Evolutionary conservation across 1,140 invertebrate genomes (phyloP), one percentile per base, ranked within the genome.

Genomic region (Mercenaria mercenaria): DNA sequence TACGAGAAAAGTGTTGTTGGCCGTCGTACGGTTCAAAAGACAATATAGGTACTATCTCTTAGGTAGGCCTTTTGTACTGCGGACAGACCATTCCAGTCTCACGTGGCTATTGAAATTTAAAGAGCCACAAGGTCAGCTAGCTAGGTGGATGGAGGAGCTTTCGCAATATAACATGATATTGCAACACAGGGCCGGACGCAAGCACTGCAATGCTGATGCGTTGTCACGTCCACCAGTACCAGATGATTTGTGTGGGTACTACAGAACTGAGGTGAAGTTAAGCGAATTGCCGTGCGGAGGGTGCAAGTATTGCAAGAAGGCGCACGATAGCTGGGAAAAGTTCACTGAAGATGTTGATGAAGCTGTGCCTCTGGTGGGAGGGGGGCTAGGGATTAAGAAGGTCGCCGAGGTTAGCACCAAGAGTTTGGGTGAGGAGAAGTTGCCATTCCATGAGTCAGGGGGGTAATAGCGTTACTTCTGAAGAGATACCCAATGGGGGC

Each of bases 191-290:
- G 37, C 90, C 10, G 90, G 91, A 86, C 52, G 34, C 18, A 91
- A 85, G 43, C 92, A 95, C 83, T 47, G 34, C 8, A 92, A 95
- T 90, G 92, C 92, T 3, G 92, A 95, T 80, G 84, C 88, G 15
- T 26, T 95, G 20, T 91, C 90, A 18, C 34, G 92, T 41, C 41
- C 69, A n/a, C 67, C 64, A 0, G 37, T 67, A 20, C 26, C 37
- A 37, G 29, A 39, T 29, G 39, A 50, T 43, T 50, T 59, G 52
- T 43, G 41, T 50, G 26, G 20, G 20, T 64, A 37, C n/a, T 84
- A 13, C 26, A 52, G 20, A n/a, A 23, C 18, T 41, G 56, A 41
- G 39, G 39, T 34, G n/a, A 47, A 29, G n/a, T 41, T 26, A 10
- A n/a, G 26, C 20, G 47, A 72, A 8, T 52, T 72, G 82, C 67